Evolutionary conservation across 1,140 invertebrate genomes (phyloP), one percentile per base, ranked within the genome.

Genomic region (Archegozetes longisetosus): DNA sequence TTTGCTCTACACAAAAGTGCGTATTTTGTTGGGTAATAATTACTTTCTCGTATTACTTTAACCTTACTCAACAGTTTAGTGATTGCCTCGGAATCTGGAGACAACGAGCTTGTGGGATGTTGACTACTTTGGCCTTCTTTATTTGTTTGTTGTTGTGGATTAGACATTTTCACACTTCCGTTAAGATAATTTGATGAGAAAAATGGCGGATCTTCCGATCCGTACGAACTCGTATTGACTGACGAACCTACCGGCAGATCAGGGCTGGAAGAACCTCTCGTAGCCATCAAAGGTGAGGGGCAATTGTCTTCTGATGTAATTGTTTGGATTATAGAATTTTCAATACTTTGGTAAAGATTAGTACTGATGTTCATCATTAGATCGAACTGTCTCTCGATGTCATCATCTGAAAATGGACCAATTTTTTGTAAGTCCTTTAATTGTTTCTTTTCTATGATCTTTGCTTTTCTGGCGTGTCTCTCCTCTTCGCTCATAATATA

Each of bases 401-500:
- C n/a, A n/a, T n/a, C n/a, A n/a, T n/a, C n/a, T n/a, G n/a, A n/a
- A n/a, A n/a, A n/a, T n/a, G n/a, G n/a, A n/a, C n/a, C n/a, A n/a
- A n/a, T n/a, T n/a, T n/a, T n/a, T n/a, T n/a, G n/a, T n/a, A n/a
- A n/a, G n/a, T n/a, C n/a, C 64, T 40, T 40, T 40, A 17, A 40
- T 6, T 17, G 32, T 40, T 88, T 78, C 69, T 96, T 96, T 68
- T 86, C 83, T 70, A 92, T 86, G 61, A 96, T 93, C 71, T 95
- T 92, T 61, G 85, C 79, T 58, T 88, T 75, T 69, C 97, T 97
- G 49, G 85, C 77, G 4, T 84, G 80, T 70, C 94, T 93, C 65
- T 95, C 91, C 66, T 94, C 86, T 55, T 96, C 91, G 0, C 89
- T 89, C 85, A 98, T 91, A 13, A 98, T 98, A 70, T 89, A 91